Percentiles rank a stretch among this genome's conserved stretches.
phyloP scores from a whole-genome alignment of 2,797 vertebrate species.

The Tokudaia tokunoshimensis region DNA sequence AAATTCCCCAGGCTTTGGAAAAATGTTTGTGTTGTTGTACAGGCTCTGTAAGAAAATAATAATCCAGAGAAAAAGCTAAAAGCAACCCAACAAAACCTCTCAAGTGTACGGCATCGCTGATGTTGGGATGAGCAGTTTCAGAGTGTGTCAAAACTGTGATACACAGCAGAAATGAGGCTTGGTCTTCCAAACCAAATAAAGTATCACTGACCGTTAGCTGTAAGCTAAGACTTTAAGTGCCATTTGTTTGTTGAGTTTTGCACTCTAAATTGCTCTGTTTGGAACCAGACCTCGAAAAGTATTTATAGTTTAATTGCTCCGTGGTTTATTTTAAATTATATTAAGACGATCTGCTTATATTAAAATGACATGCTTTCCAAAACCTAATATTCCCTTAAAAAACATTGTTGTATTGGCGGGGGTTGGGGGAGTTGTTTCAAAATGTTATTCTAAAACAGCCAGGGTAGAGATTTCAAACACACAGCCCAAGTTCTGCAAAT shows the following conservation, averaged over 20 bases:
- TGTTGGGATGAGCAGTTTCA: slow-evolving; percentile 78
- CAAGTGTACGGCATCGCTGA: slow-evolving; percentile 77
- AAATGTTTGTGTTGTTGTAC: slow-evolving; percentile 65
- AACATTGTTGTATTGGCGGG: slow-evolving; percentile 27
- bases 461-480: slow-evolving; percentile 51
- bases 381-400: slow-evolving; percentile 71
- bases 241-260: slow-evolving; percentile 89
- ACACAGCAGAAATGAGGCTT: slow-evolving; percentile 84
- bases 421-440: slow-evolving; percentile 57
- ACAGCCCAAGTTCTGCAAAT: neutral
- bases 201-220: slow-evolving; percentile 86
- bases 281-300: slow-evolving; percentile 83
- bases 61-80: slow-evolving; percentile 30
- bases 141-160: slow-evolving; percentile 85
- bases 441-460: slow-evolving; percentile 68
- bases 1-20: slow-evolving; percentile 78
- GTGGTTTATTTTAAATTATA: slow-evolving; percentile 80
- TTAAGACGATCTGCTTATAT: slow-evolving; percentile 78
- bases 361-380: slow-evolving; percentile 77
- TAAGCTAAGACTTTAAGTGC: slow-evolving; percentile 89
- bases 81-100: slow-evolving; percentile 62
- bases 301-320: slow-evolving; percentile 78
- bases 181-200: slow-evolving; percentile 86
- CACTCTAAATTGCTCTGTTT: slow-evolving; percentile 86
- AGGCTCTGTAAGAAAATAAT: neutral